Conservation (phyloP, 2,797 vertebrate genomes). For the Falco concolor region DNA sequence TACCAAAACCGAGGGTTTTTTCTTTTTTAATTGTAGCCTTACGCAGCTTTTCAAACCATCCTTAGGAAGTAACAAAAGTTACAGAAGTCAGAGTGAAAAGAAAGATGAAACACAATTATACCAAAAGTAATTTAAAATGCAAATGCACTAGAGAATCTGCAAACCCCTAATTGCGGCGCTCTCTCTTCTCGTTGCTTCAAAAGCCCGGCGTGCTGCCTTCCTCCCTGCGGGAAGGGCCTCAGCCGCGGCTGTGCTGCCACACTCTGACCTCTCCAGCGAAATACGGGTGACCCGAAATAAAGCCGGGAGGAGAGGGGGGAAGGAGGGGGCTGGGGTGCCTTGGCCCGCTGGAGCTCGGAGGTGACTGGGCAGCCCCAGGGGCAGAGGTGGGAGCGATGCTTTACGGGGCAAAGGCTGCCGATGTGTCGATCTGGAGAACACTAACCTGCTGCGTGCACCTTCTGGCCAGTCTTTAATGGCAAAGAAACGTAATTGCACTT, state of each 20-base stretch:
- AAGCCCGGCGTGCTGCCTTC: background rate
- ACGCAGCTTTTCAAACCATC: slow-evolving; percentile 1
- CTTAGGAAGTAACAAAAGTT: slow-evolving; percentile 39
- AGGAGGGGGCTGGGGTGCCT: accelerated
- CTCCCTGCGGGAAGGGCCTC: slow-evolving; percentile 30
- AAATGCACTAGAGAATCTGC: slow-evolving; percentile 43
- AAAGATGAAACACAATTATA: slow-evolving; percentile 58
- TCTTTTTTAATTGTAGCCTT: background rate
- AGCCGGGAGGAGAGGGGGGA: background rate
- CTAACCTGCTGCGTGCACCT: background rate
- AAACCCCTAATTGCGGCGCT: slow-evolving; percentile 37
- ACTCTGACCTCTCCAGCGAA: slow-evolving; percentile 52
- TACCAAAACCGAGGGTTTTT: background rate
- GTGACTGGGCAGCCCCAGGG: background rate
- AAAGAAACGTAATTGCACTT: accelerated
- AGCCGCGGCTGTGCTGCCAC: slow-evolving; percentile 7
- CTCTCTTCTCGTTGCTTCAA: background rate
- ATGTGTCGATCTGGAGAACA: background rate
- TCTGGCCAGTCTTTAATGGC: background rate
- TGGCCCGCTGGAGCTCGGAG: accelerated
- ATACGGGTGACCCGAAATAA: slow-evolving; percentile 18
- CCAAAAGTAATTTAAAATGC: slow-evolving; percentile 71
- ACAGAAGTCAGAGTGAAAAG: slow-evolving; percentile 50
- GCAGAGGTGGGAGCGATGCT: background rate
- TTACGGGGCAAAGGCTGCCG: background rate